phyloP scores from a whole-genome alignment of 2,888 invertebrate genomes.

The Timandra comae region DNA sequence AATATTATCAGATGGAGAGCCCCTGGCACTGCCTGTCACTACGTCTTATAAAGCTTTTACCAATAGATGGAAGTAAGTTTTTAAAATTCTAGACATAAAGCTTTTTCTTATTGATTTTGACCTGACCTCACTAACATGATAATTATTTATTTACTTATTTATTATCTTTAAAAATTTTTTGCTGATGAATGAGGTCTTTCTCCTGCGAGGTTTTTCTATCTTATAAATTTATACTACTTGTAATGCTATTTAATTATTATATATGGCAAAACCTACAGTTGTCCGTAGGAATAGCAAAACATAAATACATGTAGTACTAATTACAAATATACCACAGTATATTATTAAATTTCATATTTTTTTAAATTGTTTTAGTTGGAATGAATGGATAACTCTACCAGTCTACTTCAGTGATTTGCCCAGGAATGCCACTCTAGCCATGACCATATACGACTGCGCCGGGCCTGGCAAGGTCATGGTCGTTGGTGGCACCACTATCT shows the following conservation, averaged over 20 bases:
- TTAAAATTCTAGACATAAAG: not conserved
- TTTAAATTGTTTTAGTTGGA: conserved; percentile 84
- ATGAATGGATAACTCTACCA: conserved; percentile 96
- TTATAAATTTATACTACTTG: too few relatives aligned
- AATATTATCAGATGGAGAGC: conserved; percentile 86
- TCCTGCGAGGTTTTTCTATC: too few relatives aligned
- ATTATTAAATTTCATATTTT: not conserved
- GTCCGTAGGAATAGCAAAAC: too few relatives aligned
- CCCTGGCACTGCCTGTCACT: conserved; percentile 89
- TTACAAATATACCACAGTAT: too few relatives aligned
- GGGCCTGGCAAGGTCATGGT: conserved; percentile 89
- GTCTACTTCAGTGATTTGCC: conserved; percentile 94
- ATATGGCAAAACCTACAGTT: too few relatives aligned
- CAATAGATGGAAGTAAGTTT: conserved; percentile 91
- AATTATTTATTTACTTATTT: not conserved
- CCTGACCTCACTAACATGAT: too few relatives aligned
- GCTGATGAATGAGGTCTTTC: too few relatives aligned
- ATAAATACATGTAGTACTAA: too few relatives aligned
- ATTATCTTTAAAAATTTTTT: too few relatives aligned
- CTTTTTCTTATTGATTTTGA: conserved; percentile 1
- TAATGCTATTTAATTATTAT: too few relatives aligned
- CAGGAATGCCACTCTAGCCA: conserved; percentile 87
- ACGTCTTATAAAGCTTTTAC: conserved; percentile 96
- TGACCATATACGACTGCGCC: conserved; percentile 94
- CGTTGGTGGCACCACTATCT: conserved; percentile 94